Base-by-base conservation (phyloP, 1,140 invertebrate species). In the Ips nitidus region DNA sequence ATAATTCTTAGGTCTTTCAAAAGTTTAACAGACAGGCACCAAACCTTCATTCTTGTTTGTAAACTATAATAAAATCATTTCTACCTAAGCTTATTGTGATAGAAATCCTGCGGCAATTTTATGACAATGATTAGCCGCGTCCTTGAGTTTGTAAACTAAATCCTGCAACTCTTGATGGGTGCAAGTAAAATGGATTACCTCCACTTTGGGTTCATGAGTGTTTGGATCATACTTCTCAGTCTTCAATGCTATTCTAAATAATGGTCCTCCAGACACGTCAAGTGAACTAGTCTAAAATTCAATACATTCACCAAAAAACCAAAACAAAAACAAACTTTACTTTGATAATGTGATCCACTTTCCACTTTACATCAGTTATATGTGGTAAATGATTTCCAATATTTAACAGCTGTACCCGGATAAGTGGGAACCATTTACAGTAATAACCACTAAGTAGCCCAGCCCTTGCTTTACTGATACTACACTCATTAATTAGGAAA, bases 291-390 rank as follows among this genome's bases (percentile, higher is more conserved):
- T 78, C 85, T 86, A 77, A 38, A 83, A 82, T 70, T 69, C 43
- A 76, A 62, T 68, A 65, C 3, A 66, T 69, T 1, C 36, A 41
- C 36, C 7, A 61, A 22, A 50, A n/a, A 43, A 74, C 43, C 39
- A 66, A 55, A 41, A 63, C 56, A 70, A 41, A 70, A 63, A 53
- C 47, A 66, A 60, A 40, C 39, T 69, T 71, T 79, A 86, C 85
- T 76, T 85, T 85, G 6, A 84, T 71, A 39, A 81, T 80, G 73
- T 83, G 86, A 78, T 89, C 87, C 52, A 89, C 78, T 79, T 85
- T 86, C 88, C 88, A 90, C 71, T 85, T 83, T 2, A 88, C 81
- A 74, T 90, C 87, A n/a, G 86, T 81, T 53, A 90, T 83, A 73
- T 87, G 86, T 3, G 86, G 85, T 66, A 86, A 72, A 74, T 80